Conservation (phyloP, 2,113 vertebrate genomes). For the Ardeotis arabs region DNA sequence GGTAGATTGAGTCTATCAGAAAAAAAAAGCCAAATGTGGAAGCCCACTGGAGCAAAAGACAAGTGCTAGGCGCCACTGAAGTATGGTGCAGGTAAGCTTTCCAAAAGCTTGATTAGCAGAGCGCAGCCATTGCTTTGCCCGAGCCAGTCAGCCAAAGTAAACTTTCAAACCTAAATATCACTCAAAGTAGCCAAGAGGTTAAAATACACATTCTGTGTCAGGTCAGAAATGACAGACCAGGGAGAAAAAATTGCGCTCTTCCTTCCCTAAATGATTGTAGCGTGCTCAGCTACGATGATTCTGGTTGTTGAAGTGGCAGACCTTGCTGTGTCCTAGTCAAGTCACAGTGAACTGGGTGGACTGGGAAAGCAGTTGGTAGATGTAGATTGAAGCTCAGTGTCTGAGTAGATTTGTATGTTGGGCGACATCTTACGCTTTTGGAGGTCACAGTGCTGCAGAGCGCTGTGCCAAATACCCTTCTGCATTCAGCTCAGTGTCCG, state of each 20-base stretch:
- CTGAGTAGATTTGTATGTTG: neutral
- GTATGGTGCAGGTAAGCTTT: neutral
- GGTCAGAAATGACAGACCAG: neutral
- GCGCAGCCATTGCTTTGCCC: neutral
- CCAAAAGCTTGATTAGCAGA: constrained; percentile 1
- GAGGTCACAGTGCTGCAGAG: neutral
- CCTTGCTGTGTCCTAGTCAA: neutral
- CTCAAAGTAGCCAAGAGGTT: neutral
- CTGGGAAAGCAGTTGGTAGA: neutral
- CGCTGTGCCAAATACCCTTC: neutral
- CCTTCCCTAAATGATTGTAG: neutral
- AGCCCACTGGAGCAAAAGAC: neutral
- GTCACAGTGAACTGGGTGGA: neutral
- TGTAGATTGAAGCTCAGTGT: accelerated
- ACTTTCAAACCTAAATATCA: neutral
- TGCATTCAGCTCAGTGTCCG: neutral
- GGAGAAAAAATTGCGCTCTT: neutral
- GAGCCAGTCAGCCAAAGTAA: neutral
- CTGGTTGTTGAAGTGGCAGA: neutral
- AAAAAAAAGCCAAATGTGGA: neutral
- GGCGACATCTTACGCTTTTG: accelerated
- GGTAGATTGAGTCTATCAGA: neutral
- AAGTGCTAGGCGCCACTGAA: neutral
- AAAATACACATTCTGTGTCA: neutral
- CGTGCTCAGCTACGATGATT: neutral